Percentiles rank a stretch among this genome's conserved stretches.
Evolutionary conservation across 2,113 vertebrate genomes (phyloP).

Genomic region (Odocoileus hemionus): DNA sequence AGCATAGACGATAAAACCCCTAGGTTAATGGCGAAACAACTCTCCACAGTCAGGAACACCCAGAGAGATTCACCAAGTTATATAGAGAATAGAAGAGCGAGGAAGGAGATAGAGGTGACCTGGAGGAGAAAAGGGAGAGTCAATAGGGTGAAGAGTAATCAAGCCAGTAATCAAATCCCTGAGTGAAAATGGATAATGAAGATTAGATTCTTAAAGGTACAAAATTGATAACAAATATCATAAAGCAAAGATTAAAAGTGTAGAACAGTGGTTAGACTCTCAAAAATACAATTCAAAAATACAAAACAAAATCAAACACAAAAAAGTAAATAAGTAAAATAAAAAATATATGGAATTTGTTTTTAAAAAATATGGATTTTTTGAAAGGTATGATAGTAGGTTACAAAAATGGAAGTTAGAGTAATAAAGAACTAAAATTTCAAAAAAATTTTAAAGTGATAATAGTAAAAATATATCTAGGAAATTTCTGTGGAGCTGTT

Average conservation of each 20-base stretch:
- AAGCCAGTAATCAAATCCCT: not conserved
- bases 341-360: not conserved
- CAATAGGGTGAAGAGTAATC: not conserved
- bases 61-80: not conserved
- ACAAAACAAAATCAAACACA: not conserved
- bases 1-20: not conserved
- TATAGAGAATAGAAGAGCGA: not conserved
- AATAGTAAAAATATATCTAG: not conserved
- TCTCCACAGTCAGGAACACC: not conserved
- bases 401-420: not conserved
- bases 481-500: not conserved
- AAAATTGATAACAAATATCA: not conserved
- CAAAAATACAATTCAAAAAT: not conserved
- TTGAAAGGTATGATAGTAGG: not conserved
- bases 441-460: not conserved
- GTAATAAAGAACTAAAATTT: not conserved
- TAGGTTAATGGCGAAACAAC: not conserved
- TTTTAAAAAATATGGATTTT: not conserved
- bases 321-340: not conserved
- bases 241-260: not conserved
- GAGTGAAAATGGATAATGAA: not conserved
- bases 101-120: not conserved
- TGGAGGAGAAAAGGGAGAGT: not conserved
- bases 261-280: not conserved
- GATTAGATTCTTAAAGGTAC: not conserved